phyloP scores from a whole-genome alignment of 2,113 vertebrate species.

The Parus major region DNA sequence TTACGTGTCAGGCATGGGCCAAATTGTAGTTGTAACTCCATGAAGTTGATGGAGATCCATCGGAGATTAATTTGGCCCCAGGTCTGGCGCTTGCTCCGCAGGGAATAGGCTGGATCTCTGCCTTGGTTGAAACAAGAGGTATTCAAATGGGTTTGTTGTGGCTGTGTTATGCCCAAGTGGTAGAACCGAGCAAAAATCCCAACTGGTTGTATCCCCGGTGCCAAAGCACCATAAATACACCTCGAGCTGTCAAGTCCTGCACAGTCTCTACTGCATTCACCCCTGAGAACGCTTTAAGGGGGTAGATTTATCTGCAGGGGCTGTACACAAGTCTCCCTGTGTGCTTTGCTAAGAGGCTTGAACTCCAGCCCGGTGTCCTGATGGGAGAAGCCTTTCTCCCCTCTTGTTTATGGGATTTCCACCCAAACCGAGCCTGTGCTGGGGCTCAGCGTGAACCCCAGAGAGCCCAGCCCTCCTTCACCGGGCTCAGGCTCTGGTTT shows the following conservation, averaged over 20 bases:
- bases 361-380: not conserved
- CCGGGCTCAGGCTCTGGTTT: not conserved
- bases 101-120: constrained; percentile 47
- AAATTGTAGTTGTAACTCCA: not conserved
- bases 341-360: not conserved
- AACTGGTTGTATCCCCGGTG: not conserved
- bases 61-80: constrained; percentile 45
- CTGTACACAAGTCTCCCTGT: not conserved
- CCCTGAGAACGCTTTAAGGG: not conserved
- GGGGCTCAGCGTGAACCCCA: not conserved
- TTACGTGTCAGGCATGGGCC: not conserved
- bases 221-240: constrained; percentile 10
- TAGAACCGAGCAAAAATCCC: constrained; percentile 7
- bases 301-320: not conserved
- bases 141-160: constrained; percentile 30
- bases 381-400: not conserved
- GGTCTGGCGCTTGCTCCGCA: not conserved
- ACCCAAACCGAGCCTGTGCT: not conserved
- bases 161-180: constrained; percentile 31
- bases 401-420: not conserved
- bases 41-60: constrained; percentile 30
- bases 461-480: not conserved
- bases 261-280: not conserved
- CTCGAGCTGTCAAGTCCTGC: not conserved
- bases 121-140: constrained; percentile 31